Base-by-base conservation (phyloP, 2,888 invertebrate species). In the Parapristionchus giblindavisi region DNA sequence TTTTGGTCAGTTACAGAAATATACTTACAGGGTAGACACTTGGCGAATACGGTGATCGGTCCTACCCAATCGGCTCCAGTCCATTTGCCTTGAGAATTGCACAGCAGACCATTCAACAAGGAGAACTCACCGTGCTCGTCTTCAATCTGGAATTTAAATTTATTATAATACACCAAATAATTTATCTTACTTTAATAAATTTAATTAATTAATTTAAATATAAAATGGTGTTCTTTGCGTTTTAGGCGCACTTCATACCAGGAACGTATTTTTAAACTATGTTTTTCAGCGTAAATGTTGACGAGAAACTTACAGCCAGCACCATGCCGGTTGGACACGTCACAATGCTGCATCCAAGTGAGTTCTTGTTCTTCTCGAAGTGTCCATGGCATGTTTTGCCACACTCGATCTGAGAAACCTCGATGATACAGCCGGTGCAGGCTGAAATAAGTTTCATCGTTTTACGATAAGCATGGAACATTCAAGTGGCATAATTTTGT, bases 351-450 rank as follows among this genome's bases (percentile, higher is more conserved):
- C 71, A 71, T 38, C 71, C 71, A n/a, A 58, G 40, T n/a, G 71
- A 54, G 43, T 71, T 71, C 11, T 58, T 54, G 21, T n/a, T 27
- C 58, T 58, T 36, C 58, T 71, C 71, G 43, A 71, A 71, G 58
- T 71, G 56, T 0, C 71, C 71, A 43, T 56, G 56, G 21, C 71
- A 71, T 8, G 71, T 71, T 34, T 58, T 56, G n/a, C 71, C 71
- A 43, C 71, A 71, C 58, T 71, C 71, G 38, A 71, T 71, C 6
- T 24, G 8, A 2, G 71, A 71, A 2, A 71, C 58, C 21, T 71
- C 71, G 71, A 71, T 71, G 71, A 71, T 71, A n/a, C 71, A 71
- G 38, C 58, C 71, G 56, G 71, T 71, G 34, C 71, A 71, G 38
- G 71, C 71, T 71, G 58, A 1, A 71, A 71, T 66, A 6, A 24